Evolutionary conservation across 1,140 invertebrate genomes (phyloP).

Genomic region (Druon quercuslanigerum): DNA sequence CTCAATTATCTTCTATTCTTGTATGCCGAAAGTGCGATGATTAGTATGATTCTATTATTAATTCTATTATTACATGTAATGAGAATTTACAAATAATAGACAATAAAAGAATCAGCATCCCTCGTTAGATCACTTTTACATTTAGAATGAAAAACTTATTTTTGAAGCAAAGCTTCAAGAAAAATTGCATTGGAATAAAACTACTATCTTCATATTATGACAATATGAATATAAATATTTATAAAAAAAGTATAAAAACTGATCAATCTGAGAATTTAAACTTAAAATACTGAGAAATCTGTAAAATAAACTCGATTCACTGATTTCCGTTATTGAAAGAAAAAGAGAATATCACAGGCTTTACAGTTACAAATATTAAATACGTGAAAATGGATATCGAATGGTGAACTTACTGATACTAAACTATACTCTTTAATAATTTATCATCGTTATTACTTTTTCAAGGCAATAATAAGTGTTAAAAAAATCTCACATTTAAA

Average conservation of each 20-base stretch:
- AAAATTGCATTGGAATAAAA: too few species aligned
- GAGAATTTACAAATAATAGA: too few species aligned
- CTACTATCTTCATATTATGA: too few species aligned
- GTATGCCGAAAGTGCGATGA: too few species aligned
- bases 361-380: conserved; percentile 31
- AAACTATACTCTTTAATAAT: too few species aligned
- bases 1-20: too few species aligned
- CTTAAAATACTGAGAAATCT: not conserved
- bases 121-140: too few species aligned
- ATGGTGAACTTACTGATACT: not conserved
- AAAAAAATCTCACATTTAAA: not conserved
- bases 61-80: too few species aligned
- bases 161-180: too few species aligned
- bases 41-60: too few species aligned
- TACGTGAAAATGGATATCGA: not conserved
- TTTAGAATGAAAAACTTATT: too few species aligned
- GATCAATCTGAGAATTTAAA: not conserved
- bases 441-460: not conserved
- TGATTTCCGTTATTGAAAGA: not conserved
- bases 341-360: conserved; percentile 23
- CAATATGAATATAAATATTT: not conserved
- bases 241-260: not conserved
- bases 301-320: not conserved
- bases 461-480: conserved; percentile 32
- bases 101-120: too few species aligned